phyloP scores from a whole-genome alignment of 2,797 vertebrate species.

The Acropternis orthonyx region DNA sequence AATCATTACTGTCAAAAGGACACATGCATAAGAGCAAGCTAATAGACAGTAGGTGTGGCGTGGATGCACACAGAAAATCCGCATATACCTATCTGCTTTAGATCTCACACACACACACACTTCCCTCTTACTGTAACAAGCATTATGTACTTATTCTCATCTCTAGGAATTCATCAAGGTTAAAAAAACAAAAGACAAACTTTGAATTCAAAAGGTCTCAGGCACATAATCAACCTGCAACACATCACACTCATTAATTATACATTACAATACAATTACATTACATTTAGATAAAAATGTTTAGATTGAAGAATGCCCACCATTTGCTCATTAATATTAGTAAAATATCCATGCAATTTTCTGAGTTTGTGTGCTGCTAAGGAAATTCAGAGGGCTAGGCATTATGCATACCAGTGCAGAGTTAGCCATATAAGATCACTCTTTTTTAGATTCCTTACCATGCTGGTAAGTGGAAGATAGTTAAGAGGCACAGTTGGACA shows the following conservation, averaged over 20 bases:
- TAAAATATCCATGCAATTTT: conserved; percentile 37
- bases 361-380: neutral
- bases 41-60: neutral
- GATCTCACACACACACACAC: neutral
- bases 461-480: neutral
- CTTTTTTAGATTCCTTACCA: conserved; percentile 10
- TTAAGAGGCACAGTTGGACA: conserved; percentile 47
- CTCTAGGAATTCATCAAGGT: conserved; percentile 7
- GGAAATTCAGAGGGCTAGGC: neutral
- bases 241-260: conserved; percentile 18
- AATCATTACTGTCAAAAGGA: neutral
- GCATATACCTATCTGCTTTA: neutral
- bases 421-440: neutral
- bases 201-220: conserved; percentile 4
- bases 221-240: conserved; percentile 27
- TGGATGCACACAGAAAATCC: neutral
- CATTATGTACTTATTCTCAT: conserved; percentile 8
- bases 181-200: conserved; percentile 9
- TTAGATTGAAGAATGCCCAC: conserved; percentile 3
- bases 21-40: neutral
- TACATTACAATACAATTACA: conserved; percentile 19
- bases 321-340: conserved; percentile 21
- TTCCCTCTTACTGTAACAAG: neutral
- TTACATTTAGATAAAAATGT: conserved; percentile 36
- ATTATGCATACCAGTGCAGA: conserved; percentile 1